Base-by-base conservation (phyloP, 2,797 vertebrate genomes). In the Typhlichthys eigenmanni region DNA sequence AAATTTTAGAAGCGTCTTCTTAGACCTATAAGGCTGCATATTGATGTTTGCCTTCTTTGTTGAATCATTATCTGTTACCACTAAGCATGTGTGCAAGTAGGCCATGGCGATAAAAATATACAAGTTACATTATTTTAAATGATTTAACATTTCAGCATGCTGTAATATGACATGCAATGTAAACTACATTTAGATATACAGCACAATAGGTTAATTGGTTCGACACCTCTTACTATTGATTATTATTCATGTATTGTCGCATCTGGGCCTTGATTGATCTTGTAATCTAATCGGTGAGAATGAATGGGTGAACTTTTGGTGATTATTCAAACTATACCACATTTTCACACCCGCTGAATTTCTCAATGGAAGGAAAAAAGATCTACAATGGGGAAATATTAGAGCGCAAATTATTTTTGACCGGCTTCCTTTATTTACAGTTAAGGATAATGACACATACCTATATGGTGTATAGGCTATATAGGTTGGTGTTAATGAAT, bases 351-450 rank as follows among this genome's bases (percentile, higher is more conserved):
- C 1, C 8, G 1, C 34, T 8, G 34, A 5, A 38, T 38, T 8
- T 38, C 34, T 24, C 17, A 16, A 14, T n/a, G 16, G 2, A n/a
- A 38, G 7, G 3, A 57, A 17, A 47, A 53, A 56, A 49, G 19
- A 72, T 71, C 66, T 32, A 48, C 53, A 50, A 56, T 24, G 13
- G 54, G 13, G n/a, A 17, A 8, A 66, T 78, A 82, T 78, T 70
- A 70, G 29, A 34, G 47, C 67, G 73, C 55, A 74, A 74, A 85
- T 80, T 76, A 57, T 29, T 47, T 50, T 58, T 66, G 70, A 77
- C 3, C 16, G 54, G 62, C 48, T 19, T 74, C 74, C 46, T 59
- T 57, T 74, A 55, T 79, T 66, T 19, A 14, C 62, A 63, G 3
- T 71, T 53, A 56, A 17, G 49, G 10, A 14, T 0, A 17, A 24